Percentiles rank a stretch among this genome's conserved stretches.
Conservation (phyloP, 37 sponge, comb jelly and placozoan species). For the Bolinopsis microptera region DNA sequence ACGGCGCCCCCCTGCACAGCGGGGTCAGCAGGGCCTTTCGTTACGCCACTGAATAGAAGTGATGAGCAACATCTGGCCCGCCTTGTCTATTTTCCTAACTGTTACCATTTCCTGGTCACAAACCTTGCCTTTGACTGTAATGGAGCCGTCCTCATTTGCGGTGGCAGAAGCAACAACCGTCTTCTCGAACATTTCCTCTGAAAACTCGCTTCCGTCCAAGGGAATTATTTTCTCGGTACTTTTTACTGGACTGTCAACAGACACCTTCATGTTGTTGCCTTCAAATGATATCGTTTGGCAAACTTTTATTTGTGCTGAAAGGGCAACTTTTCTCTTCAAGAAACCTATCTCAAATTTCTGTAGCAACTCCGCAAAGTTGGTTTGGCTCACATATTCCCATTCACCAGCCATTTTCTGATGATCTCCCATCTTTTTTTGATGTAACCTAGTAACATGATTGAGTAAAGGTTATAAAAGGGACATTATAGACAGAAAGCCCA, state of each 20-base stretch:
- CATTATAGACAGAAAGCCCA: no score
- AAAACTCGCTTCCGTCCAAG: not conserved
- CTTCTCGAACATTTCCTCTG: not conserved
- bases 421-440: not conserved
- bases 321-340: not conserved
- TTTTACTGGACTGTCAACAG: not conserved
- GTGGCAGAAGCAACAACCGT: not conserved
- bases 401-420: not conserved
- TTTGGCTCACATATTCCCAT: not conserved
- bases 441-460: no score
- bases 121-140: not conserved
- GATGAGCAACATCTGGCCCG: slow-evolving; percentile 9
- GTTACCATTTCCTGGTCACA: not conserved
- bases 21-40: no score
- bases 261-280: not conserved
- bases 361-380: not conserved
- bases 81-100: not conserved
- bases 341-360: not conserved
- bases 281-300: not conserved
- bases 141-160: not conserved
- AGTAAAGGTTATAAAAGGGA: no score
- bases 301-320: not conserved
- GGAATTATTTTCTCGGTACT: not conserved
- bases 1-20: no score
- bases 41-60: no score